phyloP scores from a whole-genome alignment of 2,113 vertebrate species.

The Hystrix cristata region DNA sequence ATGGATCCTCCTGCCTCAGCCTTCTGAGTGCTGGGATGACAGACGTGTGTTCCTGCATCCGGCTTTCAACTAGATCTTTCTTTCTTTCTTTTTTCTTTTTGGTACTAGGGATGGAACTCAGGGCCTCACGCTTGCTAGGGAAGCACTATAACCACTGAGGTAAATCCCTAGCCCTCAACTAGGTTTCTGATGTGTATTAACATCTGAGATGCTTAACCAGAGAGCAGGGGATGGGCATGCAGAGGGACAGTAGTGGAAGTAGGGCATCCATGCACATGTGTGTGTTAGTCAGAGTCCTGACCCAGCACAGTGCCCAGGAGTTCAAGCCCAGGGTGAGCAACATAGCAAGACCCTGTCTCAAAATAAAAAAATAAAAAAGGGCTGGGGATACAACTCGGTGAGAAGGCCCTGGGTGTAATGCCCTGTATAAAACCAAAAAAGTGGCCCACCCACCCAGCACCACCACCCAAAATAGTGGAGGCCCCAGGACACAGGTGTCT shows the following conservation, averaged over 20 bases:
- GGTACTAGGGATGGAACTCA: no score
- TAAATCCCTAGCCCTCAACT: neutral
- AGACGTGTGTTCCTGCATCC: neutral
- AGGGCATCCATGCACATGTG: no score
- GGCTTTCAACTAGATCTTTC: no score
- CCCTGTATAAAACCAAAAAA: neutral
- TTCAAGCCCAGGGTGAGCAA: neutral
- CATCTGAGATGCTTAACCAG: neutral
- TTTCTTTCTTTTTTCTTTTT: no score
- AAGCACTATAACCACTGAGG: no score
- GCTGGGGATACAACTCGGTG: neutral
- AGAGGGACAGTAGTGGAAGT: neutral
- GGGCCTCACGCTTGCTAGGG: no score
- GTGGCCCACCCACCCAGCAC: neutral
- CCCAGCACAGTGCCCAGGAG: neutral
- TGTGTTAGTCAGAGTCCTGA: neutral
- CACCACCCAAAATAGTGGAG: neutral
- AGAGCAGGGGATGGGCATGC: neutral
- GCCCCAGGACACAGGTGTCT: no score
- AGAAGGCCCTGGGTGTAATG: neutral
- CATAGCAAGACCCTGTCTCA: neutral
- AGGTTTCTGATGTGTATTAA: neutral
- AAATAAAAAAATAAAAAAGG: neutral
- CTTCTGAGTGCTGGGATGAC: neutral
- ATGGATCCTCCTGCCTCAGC: neutral